Conservation (phyloP, 2,113 vertebrate genomes). For the Bubo scandiacus region DNA sequence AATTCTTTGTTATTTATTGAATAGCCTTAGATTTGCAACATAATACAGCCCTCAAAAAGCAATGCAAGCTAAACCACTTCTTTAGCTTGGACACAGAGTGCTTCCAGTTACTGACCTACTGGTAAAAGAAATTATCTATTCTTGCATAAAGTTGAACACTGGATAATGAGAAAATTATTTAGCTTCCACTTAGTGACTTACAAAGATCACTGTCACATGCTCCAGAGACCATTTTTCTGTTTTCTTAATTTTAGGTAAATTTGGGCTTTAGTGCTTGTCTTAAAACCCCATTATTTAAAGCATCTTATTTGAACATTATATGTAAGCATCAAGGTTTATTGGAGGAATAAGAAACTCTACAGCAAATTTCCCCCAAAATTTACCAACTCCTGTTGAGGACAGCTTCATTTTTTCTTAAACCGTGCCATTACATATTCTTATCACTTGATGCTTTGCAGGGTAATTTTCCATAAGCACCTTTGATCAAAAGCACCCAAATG, state of each 20-base stretch:
- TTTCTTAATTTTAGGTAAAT: background rate
- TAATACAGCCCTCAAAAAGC: background rate
- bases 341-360: background rate
- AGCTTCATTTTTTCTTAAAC: background rate
- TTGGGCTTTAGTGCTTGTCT: background rate
- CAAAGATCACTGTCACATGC: background rate
- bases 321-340: background rate
- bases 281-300: background rate
- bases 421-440: background rate
- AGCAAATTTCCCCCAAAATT: background rate
- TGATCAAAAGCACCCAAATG: slow-evolving; percentile 33
- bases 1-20: background rate
- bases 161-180: background rate
- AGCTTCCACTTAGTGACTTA: background rate
- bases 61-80: background rate
- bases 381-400: background rate
- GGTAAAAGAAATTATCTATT: background rate
- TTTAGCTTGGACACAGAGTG: background rate
- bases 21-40: background rate
- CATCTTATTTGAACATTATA: background rate
- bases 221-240: background rate
- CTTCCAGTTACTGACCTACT: background rate
- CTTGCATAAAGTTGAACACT: background rate
- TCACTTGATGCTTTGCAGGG: background rate
- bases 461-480: background rate